Evolutionary conservation across 1,140 invertebrate genomes (phyloP).

Genomic region (Tetragonula clypearis): DNA sequence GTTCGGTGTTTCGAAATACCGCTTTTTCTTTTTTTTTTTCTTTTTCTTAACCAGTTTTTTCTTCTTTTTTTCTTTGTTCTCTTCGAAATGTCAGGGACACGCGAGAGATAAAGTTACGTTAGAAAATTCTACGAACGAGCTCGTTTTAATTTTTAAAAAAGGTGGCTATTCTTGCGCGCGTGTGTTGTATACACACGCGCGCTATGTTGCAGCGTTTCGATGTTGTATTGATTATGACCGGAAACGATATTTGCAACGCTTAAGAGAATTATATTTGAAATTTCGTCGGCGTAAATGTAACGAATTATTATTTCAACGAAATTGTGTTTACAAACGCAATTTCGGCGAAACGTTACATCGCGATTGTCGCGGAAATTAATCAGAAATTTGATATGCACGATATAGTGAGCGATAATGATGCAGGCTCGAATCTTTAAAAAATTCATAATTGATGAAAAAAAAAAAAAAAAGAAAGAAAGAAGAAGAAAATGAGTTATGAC

Average conservation of each 20-base stretch:
- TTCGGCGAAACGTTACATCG: background rate
- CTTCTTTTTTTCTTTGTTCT: no score
- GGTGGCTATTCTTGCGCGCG: no score
- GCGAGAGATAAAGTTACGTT: background rate
- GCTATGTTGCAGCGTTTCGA: background rate
- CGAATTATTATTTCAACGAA: constrained; percentile 6
- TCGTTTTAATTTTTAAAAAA: background rate
- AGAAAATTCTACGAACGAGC: background rate
- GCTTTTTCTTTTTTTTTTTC: background rate
- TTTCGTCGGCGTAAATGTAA: constrained; percentile 9
- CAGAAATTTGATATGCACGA: background rate
- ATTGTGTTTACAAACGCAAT: constrained; percentile 20
- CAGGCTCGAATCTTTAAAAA: background rate
- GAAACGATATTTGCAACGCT: background rate
- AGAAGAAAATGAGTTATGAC: background rate
- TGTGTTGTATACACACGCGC: background rate
- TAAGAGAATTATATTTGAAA: background rate
- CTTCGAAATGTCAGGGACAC: background rate
- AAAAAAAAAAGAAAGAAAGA: no score
- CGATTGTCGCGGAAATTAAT: constrained; percentile 4
- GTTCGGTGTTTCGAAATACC: background rate
- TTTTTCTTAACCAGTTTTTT: no score
- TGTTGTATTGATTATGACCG: background rate
- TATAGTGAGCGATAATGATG: background rate
- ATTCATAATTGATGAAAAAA: background rate